Percentiles rank a stretch among this genome's conserved stretches.
Evolutionary conservation across 2,113 vertebrate genomes (phyloP).

Genomic region (Cavia aperea): DNA sequence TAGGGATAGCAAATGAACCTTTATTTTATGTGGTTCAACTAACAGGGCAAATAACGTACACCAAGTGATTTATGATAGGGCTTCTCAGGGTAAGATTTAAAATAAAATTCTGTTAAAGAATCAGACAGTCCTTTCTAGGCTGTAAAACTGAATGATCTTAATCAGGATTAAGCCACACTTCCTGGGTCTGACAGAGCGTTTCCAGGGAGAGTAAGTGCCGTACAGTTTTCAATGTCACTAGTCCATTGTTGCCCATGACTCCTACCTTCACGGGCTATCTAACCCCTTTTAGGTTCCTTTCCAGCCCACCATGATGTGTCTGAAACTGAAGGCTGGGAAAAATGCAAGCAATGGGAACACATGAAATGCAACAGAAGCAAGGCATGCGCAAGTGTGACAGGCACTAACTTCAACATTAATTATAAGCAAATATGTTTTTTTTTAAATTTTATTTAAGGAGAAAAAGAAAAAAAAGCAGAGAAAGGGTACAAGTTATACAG

Average conservation of each 20-base stretch:
- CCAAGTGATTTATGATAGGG: neutral
- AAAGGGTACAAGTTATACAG: too few species aligned
- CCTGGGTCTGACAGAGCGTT: constrained; percentile 36
- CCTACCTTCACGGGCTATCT: neutral
- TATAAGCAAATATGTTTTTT: neutral
- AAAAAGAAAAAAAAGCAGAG: too few species aligned
- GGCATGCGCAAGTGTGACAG: neutral
- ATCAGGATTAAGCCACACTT: constrained; percentile 45
- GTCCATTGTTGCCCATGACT: neutral
- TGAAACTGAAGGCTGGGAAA: neutral
- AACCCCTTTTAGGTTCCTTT: neutral
- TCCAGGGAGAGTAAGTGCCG: constrained; percentile 30
- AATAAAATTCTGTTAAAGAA: constrained; percentile 26
- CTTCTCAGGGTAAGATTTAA: constrained; percentile 41
- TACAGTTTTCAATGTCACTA: neutral
- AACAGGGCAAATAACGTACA: neutral
- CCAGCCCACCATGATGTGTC: neutral
- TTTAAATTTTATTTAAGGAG: too few species aligned
- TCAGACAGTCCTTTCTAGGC: neutral
- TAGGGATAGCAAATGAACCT: neutral
- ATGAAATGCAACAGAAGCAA: neutral
- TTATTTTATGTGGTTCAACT: neutral
- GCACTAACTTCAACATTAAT: neutral
- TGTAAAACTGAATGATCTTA: constrained; percentile 28
- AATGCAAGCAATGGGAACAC: neutral